Evolutionary conservation across 2,797 vertebrate species (phyloP), one percentile per base, ranked within the genome.

Genomic region (Steatocranus sp.): DNA sequence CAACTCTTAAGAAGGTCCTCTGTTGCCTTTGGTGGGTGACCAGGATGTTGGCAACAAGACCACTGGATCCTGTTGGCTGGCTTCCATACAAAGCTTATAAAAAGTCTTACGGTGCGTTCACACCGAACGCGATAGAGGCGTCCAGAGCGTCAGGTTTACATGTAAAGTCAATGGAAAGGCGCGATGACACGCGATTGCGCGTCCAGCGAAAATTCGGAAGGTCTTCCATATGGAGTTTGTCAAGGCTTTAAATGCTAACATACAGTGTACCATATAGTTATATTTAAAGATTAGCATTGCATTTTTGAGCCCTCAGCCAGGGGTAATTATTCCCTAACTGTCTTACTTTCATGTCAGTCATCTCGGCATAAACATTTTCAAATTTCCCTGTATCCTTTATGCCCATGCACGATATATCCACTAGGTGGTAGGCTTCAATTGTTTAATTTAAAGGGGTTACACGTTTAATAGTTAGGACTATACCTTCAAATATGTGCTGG

Each of bases 351-450:
- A 46, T 58, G n/a, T n/a, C 43, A 49, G n/a, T 84, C 43, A 63
- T 73, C 17, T 49, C 68, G 27, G 43, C 17, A n/a, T 30, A 73
- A 30, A 32, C 17, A 32, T 49, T 73, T 80, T 25, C 3, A 49
- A 77, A 41, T 51, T 51, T 11, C 25, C 2, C 15, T 46, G 23
- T 11, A 23, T 41, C 5, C 20, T 66, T 78, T 30, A 18, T 49
- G 34, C 75, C 11, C 11, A 10, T 32, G 43, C 8, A 58, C 48
- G 32, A 68, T 51, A 15, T 23, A 20, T 78, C 89, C 95, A 90
- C 92, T 92, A 94, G 95, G n/a, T 93, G 94, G 89, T 36, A 91
- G 86, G 9, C 89, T 91, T 90, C 51, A 84, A 83, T 85, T 85
- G 27, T 78, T 41, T 12, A 78, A 85, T 54, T 6, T n/a, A 14